Evolutionary conservation across 2,888 invertebrate genomes (phyloP).

Genomic region (Macropis europaea): DNA sequence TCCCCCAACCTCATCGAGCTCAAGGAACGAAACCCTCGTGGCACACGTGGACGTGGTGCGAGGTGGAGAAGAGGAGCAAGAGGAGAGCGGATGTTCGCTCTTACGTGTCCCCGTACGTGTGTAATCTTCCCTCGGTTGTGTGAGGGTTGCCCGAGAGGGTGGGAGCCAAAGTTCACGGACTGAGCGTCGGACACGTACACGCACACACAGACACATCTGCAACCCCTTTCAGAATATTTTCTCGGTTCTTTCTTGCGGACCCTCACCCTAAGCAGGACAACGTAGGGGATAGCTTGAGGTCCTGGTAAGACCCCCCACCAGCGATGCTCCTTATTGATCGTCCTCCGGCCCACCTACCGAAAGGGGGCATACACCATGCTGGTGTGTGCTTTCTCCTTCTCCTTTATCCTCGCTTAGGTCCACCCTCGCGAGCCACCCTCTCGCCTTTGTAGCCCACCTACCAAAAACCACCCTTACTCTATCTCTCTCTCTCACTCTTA

Average conservation of each 20-base stretch:
- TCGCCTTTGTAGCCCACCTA: slow-evolving; percentile 76
- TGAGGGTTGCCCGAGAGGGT: slow-evolving; percentile 36
- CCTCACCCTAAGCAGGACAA: slow-evolving; percentile 75
- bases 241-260: slow-evolving; percentile 78
- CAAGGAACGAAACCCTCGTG: slow-evolving; percentile 16
- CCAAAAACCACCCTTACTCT: slow-evolving; percentile 74
- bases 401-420: slow-evolving; percentile 76
- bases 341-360: slow-evolving; percentile 76
- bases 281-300: slow-evolving; percentile 75
- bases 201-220: slow-evolving; percentile 35
- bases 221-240: slow-evolving; percentile 75
- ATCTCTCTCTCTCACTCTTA: slow-evolving; percentile 17
- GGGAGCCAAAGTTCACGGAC: slow-evolving; percentile 64
- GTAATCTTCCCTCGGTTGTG: slow-evolving; percentile 40
- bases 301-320: slow-evolving; percentile 79
- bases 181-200: slow-evolving; percentile 56
- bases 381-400: slow-evolving; percentile 72
- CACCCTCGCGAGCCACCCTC: slow-evolving; percentile 70
- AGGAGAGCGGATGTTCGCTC: slow-evolving; percentile 15
- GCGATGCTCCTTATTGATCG: slow-evolving; percentile 78
- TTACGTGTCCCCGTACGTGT: slow-evolving; percentile 39
- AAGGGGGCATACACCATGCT: slow-evolving; percentile 62
- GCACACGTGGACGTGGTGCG: slow-evolving; percentile 48
- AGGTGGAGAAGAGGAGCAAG: not conserved
- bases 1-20: slow-evolving; percentile 25